Evolutionary conservation across 2,113 vertebrate genomes (phyloP).

Genomic region (Neolamprologus toae): DNA sequence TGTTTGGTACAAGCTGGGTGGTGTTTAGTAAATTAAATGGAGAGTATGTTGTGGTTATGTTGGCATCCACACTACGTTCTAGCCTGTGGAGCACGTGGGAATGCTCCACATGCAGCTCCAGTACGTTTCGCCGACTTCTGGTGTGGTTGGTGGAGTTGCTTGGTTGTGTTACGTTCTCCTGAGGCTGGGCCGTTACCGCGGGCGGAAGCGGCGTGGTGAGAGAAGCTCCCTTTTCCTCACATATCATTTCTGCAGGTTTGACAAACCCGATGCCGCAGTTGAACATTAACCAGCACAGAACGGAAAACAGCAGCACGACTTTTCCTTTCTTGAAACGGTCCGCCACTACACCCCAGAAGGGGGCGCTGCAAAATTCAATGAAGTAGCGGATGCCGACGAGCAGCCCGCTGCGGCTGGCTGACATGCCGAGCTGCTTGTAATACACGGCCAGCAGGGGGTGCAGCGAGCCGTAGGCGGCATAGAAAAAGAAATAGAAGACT

Average conservation of each 20-base stretch:
- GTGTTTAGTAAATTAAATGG: not conserved
- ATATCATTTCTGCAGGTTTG: constrained; percentile 83
- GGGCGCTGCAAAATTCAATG: constrained; percentile 98
- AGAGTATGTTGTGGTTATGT: not conserved
- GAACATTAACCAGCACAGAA: constrained; percentile 93
- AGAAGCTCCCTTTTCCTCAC: constrained; percentile 59
- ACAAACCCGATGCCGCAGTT: constrained; percentile 93
- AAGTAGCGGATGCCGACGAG: constrained; percentile 96
- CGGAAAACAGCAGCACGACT: constrained; percentile 86
- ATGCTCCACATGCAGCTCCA: not conserved
- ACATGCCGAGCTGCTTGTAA: constrained; percentile 96
- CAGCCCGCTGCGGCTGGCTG: constrained; percentile 86
- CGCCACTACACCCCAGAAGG: constrained; percentile 95
- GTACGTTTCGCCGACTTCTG: constrained; percentile 1
- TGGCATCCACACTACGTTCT: not conserved
- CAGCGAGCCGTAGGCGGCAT: constrained; percentile 92
- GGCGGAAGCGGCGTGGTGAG: not conserved
- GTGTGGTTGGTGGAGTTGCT: constrained; percentile 11
- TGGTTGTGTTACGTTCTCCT: not conserved
- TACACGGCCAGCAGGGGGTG: constrained; percentile 91
- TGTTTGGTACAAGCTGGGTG: not conserved
- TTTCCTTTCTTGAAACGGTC: constrained; percentile 95
- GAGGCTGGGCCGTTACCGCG: accelerated
- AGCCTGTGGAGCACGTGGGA: not conserved
- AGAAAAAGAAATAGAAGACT: constrained; percentile 98